Evolutionary conservation across 2,888 invertebrate species (phyloP).

Genomic region (Latrodectus elegans): DNA sequence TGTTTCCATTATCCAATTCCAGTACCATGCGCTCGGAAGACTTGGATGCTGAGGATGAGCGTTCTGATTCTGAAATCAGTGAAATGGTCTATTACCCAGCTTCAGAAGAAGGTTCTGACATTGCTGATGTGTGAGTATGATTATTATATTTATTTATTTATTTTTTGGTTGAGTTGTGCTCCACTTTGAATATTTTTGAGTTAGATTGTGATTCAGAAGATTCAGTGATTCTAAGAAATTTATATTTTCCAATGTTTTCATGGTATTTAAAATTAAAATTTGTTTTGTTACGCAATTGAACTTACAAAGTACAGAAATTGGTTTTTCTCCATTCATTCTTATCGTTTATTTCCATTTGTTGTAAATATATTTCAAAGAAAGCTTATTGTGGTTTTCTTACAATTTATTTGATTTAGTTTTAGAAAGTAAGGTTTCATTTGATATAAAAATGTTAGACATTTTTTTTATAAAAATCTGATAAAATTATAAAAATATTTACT

Average conservation of each 20-base stretch:
- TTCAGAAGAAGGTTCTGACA: constrained; percentile 74
- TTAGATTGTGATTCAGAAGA: not conserved
- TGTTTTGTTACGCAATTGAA: no score
- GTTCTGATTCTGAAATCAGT: constrained; percentile 81
- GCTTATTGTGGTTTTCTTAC: no score
- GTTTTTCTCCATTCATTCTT: no score
- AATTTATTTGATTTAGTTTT: no score
- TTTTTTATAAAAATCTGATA: no score
- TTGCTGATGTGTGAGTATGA: constrained; percentile 66
- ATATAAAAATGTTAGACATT: no score
- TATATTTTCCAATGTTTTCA: not conserved
- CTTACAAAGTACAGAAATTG: no score
- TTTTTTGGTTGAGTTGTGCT: not conserved
- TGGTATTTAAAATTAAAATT: not conserved
- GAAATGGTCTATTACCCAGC: constrained; percentile 83
- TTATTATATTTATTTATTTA: not conserved
- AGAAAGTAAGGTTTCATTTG: no score
- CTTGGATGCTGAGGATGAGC: constrained; percentile 70
- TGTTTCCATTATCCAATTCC: constrained; percentile 64
- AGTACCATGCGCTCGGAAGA: constrained; percentile 68
- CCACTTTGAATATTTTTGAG: not conserved
- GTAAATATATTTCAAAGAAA: no score
- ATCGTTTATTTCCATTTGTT: no score
- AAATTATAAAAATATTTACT: no score
- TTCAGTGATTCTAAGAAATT: no score